Evolutionary conservation across 2,888 invertebrate genomes (phyloP), one percentile per base, ranked within the genome.

Genomic region (Ellobium chinense): DNA sequence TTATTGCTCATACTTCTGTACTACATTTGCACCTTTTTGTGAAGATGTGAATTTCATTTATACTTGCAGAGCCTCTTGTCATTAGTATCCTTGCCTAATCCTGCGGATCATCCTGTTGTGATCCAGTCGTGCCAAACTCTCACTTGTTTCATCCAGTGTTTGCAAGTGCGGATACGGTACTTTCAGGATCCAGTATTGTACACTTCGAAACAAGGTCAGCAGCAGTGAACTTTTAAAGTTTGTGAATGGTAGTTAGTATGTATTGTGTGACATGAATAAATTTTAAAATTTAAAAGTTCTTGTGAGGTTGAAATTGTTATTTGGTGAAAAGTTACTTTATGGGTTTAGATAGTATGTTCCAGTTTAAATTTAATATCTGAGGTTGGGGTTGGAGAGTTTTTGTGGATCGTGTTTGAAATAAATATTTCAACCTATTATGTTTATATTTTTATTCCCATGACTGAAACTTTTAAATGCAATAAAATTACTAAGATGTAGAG

Each of bases 111-210:
- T 7, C 85, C 84, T 36, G 84, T 91, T 31, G 84, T 87, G 14
- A 65, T 88, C 12, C 85, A 87, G 70, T 88, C 90, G 14, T 86
- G 88, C 4, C 80, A 86, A 68, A 90, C 92, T 14, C 84, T 92
- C 56, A 86, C 84, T 14, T 88, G 90, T 69, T 87, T 89, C 21
- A 85, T 89, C 18, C 58, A 76, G 3, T 83, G 86, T 79, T 83
- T 92, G 37, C 84, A 86, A 56, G 83, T 86, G 18, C 84, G 90
- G 62, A 89, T 92, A 29, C 80, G 85, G 62, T 91, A 87, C 80
- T 90, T 91, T 75, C 92, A 92, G 78, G 92, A 92, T 77, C 92
- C 92, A 12, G 87, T 88, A 21, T 76, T 92, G 18, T 92, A 91
- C 78, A 89, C 90, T 9, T 88, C 91, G 1, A 91, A 91, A 86